phyloP scores from a whole-genome alignment of 64 coral and sea anemone genomes.

The Stylophora pistillata region DNA sequence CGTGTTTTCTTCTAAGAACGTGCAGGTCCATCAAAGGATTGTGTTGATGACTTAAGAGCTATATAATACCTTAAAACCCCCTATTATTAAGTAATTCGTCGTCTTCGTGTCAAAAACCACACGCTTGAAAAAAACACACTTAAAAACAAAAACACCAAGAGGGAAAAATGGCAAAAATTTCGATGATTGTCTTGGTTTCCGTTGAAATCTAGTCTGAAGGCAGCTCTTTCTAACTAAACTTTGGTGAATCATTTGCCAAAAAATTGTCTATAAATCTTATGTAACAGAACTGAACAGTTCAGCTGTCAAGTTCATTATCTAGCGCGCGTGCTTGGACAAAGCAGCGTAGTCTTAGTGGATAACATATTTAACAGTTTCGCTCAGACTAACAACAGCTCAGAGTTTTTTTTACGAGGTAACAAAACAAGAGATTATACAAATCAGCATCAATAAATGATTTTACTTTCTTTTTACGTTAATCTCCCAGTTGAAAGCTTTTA shows the following conservation, averaged over 20 bases:
- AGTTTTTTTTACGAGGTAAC: not conserved
- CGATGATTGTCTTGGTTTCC: slow-evolving; percentile 8
- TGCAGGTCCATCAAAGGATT: not conserved
- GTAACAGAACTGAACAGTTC: not conserved
- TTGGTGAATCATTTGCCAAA: not conserved
- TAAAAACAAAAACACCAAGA: slow-evolving; percentile 10
- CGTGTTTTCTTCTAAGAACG: too few relatives aligned
- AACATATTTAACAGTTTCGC: not conserved
- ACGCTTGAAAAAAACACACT: not conserved
- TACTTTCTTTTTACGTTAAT: not conserved
- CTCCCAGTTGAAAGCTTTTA: slow-evolving; percentile 26
- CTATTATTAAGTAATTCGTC: not conserved
- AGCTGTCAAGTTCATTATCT: not conserved
- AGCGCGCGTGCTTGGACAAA: not conserved
- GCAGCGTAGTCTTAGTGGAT: not conserved
- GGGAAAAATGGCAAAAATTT: slow-evolving; percentile 32
- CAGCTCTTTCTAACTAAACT: not conserved
- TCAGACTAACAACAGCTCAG: not conserved
- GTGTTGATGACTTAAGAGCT: not conserved
- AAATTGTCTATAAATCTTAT: not conserved
- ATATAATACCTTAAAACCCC: not conserved
- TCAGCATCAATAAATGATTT: not conserved
- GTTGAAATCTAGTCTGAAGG: not conserved
- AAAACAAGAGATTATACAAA: not conserved
- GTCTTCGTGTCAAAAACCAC: slow-evolving; percentile 26